Evolutionary conservation across 2,888 invertebrate genomes (phyloP).

Genomic region (Lepidonotus clava): DNA sequence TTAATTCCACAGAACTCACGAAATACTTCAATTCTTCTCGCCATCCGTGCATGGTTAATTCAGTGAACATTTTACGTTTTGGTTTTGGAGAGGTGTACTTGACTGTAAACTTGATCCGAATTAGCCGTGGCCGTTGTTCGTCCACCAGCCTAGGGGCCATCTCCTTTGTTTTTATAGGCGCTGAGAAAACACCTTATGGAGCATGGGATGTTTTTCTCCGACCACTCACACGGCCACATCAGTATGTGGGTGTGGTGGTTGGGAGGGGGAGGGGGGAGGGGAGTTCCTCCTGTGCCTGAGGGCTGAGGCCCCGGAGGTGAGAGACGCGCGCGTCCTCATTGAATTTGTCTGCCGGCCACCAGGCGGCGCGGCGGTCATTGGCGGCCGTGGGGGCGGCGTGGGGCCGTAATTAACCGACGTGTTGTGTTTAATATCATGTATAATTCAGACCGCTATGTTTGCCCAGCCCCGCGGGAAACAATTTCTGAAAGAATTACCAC

Average conservation of each 20-base stretch:
- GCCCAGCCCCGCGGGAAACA: conserved; percentile 49
- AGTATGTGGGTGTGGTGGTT: background rate
- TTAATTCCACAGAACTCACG: too few species aligned
- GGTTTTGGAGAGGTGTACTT: conserved; percentile 15
- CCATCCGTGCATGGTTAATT: too few species aligned
- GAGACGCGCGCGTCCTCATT: conserved; percentile 45
- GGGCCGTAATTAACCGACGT: conserved; percentile 51
- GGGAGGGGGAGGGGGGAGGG: background rate
- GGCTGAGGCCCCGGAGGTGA: conserved; percentile 31
- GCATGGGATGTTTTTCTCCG: conserved; percentile 15
- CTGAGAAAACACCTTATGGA: conserved; percentile 31
- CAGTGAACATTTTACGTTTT: too few species aligned
- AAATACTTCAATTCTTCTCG: too few species aligned
- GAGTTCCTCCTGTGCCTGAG: too few species aligned
- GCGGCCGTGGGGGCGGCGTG: conserved; percentile 13
- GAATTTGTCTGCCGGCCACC: conserved; percentile 40
- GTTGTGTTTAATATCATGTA: conserved; percentile 54
- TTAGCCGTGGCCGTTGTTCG: background rate
- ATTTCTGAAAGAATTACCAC: conserved; percentile 48
- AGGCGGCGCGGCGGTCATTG: conserved; percentile 19
- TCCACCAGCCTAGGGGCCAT: background rate
- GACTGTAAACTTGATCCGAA: conserved; percentile 28
- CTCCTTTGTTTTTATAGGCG: background rate
- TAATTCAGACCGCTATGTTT: conserved; percentile 50
- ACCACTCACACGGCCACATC: background rate